Evolutionary conservation across 2,888 invertebrate species (phyloP).

Genomic region (Ophion ellenae): DNA sequence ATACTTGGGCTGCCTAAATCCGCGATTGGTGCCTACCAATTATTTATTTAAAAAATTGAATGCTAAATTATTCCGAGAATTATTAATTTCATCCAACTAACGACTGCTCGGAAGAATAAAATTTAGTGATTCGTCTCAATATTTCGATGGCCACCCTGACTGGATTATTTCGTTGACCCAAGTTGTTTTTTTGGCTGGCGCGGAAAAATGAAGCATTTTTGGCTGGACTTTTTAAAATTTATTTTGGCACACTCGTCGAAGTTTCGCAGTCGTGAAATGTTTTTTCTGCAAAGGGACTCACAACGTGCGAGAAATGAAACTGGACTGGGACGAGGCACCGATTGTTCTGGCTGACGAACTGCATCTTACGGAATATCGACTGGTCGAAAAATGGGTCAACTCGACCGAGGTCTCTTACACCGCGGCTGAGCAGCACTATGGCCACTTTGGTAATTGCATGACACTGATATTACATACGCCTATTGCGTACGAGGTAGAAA

Average conservation of each 20-base stretch:
- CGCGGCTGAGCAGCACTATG: conserved; percentile 88
- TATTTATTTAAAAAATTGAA: too few relatives aligned
- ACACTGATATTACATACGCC: conserved; percentile 25
- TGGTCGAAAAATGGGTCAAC: conserved; percentile 90
- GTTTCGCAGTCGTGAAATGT: not conserved
- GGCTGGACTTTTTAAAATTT: not conserved
- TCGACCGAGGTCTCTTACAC: conserved; percentile 89
- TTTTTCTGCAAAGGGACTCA: conserved; percentile 89
- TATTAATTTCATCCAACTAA: too few relatives aligned
- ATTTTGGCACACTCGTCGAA: not conserved
- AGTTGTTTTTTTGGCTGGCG: too few relatives aligned
- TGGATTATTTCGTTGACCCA: too few relatives aligned
- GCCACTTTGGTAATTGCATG: conserved; percentile 87
- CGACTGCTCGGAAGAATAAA: too few relatives aligned
- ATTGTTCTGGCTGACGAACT: conserved; percentile 90
- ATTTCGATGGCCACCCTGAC: too few relatives aligned
- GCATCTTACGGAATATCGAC: conserved; percentile 92
- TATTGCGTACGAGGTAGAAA: not conserved
- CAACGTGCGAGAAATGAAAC: conserved; percentile 89
- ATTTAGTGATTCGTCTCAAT: too few relatives aligned
- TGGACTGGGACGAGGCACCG: conserved; percentile 91
- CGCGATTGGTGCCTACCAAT: too few relatives aligned
- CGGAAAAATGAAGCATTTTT: too few relatives aligned
- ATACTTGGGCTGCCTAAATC: not conserved
- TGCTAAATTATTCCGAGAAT: too few relatives aligned